These are phyloP conservation scores for Apteryx mantelli DNA, from an alignment of 2,113 vertebrate species.

Conservation along the genomic window DNA sequence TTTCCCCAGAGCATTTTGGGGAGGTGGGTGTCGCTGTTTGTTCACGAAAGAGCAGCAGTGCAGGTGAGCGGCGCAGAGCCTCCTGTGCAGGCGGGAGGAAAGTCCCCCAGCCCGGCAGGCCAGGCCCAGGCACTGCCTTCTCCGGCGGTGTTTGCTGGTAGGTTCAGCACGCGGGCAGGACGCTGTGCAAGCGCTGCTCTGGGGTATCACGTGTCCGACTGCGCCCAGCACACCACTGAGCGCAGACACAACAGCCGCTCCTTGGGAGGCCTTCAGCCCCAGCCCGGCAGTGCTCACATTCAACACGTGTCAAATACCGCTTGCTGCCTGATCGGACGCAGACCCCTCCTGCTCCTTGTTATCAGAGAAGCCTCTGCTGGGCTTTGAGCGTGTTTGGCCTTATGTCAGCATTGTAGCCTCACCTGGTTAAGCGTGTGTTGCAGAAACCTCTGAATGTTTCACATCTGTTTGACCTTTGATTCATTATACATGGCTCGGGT, in stretches of 20 bases:
- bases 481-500: not conserved
- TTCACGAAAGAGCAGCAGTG: not conserved
- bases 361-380: not conserved
- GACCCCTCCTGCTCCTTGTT: not conserved
- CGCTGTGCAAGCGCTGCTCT: not conserved
- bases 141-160: not conserved
- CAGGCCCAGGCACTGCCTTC: not conserved
- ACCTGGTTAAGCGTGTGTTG: not conserved
- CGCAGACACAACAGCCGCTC: not conserved
- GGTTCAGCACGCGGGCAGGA: not conserved
- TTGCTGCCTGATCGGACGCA: not conserved
- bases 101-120: not conserved
- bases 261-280: not conserved
- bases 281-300: not conserved
- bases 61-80: not conserved
- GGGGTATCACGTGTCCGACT: not conserved
- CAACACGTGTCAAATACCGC: not conserved
- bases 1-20: not conserved
- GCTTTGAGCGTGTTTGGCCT: not conserved
- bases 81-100: not conserved
- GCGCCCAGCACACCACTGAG: not conserved
- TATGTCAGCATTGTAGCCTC: too few species aligned
- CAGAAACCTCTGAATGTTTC: not conserved
- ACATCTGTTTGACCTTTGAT: not conserved
- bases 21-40: not conserved